Evolutionary conservation across 2,888 invertebrate genomes (phyloP).

Genomic region (Cantharis lateralis): DNA sequence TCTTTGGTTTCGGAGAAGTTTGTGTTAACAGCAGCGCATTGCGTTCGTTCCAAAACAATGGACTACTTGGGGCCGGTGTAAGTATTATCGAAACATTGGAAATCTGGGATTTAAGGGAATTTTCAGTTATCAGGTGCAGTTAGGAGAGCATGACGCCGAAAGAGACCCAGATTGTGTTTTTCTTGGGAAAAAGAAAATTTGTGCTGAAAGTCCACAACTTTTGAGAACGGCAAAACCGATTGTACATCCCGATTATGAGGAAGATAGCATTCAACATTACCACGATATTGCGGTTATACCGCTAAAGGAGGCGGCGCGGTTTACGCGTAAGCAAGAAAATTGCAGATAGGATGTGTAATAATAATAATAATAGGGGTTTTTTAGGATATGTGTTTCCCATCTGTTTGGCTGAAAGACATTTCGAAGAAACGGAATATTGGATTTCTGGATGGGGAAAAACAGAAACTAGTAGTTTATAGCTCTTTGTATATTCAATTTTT

Average conservation of each 20-base stretch:
- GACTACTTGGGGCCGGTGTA: slow-evolving; percentile 51
- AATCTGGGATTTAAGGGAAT: background rate
- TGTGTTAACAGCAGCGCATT: slow-evolving; percentile 62
- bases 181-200: slow-evolving; percentile 48
- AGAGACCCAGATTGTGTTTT: slow-evolving; percentile 56
- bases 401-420: slow-evolving; percentile 41
- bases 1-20: slow-evolving; percentile 60
- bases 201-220: slow-evolving; percentile 53
- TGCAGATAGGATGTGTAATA: background rate
- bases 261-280: slow-evolving; percentile 38
- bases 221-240: slow-evolving; percentile 54
- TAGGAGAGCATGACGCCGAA: slow-evolving; percentile 59
- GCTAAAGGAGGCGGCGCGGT: slow-evolving; percentile 51
- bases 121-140: slow-evolving; percentile 47
- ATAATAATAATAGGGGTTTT: slow-evolving; percentile 22
- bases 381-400: slow-evolving; percentile 50
- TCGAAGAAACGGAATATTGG: slow-evolving; percentile 36
- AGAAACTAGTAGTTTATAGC: slow-evolving; percentile 42
- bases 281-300: slow-evolving; percentile 60
- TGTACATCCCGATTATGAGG: slow-evolving; percentile 54
- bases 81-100: slow-evolving; percentile 36
- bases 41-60: slow-evolving; percentile 43
- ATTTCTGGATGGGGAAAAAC: slow-evolving; percentile 62
- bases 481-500: too few relatives aligned
- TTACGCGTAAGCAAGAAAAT: slow-evolving; percentile 50